A percentile compares a stretch with the other conserved stretches of the same genome.
Evolutionary conservation across 1,140 invertebrate species (phyloP).

Genomic region (Zaprionus tsacasi): DNA sequence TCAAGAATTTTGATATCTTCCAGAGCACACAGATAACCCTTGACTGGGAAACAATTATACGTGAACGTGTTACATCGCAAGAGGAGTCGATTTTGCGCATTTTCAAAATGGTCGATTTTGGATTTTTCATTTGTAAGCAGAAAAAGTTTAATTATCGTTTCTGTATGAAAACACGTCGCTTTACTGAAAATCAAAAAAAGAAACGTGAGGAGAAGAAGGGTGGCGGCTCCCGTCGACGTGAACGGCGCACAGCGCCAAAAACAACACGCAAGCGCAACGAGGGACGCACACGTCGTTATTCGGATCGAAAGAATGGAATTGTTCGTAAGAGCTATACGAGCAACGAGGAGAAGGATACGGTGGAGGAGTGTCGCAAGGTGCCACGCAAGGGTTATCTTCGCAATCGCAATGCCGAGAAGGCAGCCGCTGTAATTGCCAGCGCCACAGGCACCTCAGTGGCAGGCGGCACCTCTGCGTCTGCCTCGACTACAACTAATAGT

Average conservation of each 20-base stretch:
- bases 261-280: slow-evolving; percentile 83
- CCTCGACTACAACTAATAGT: slow-evolving; percentile 77
- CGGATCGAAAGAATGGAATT: slow-evolving; percentile 79
- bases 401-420: slow-evolving; percentile 80
- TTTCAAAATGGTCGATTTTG: slow-evolving; percentile 90
- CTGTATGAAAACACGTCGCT: slow-evolving; percentile 84
- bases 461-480: slow-evolving; percentile 73
- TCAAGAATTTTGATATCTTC: slow-evolving; percentile 89
- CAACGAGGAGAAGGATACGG: slow-evolving; percentile 82
- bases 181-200: slow-evolving; percentile 87
- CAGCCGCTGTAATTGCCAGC: slow-evolving; percentile 60
- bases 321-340: slow-evolving; percentile 82
- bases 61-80: slow-evolving; percentile 86
- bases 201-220: slow-evolving; percentile 86
- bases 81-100: slow-evolving; percentile 89
- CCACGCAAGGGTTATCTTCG: slow-evolving; percentile 80
- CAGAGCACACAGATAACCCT: slow-evolving; percentile 87
- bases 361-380: slow-evolving; percentile 77
- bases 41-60: slow-evolving; percentile 88
- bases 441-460: slow-evolving; percentile 67
- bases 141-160: slow-evolving; percentile 84
- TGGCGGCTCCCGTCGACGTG: slow-evolving; percentile 69
- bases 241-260: slow-evolving; percentile 76
- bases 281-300: slow-evolving; percentile 84
- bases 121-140: slow-evolving; percentile 84